phyloP scores from a whole-genome alignment of 2,797 vertebrate genomes.

The Spondyliosoma cantharus region DNA sequence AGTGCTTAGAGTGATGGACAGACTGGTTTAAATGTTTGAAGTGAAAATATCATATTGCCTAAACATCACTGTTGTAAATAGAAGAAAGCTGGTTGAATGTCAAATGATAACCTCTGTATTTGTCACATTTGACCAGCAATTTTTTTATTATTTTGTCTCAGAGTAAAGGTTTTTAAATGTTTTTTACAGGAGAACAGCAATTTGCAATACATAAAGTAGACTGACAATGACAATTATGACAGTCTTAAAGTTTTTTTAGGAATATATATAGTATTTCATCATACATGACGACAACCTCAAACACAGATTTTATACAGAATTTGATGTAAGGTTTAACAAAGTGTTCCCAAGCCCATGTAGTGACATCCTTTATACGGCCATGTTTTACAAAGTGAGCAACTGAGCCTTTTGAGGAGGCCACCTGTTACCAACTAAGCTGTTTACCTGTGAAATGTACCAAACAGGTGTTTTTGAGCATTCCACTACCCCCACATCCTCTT shows the following conservation, averaged over 20 bases:
- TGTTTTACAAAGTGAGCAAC: too few species aligned
- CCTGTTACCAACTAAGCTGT: too few species aligned
- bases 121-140: neutral
- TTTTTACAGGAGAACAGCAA: neutral
- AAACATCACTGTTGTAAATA: neutral
- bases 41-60: neutral
- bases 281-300: neutral
- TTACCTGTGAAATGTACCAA: neutral
- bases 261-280: constrained; percentile 1
- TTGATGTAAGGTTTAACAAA: neutral
- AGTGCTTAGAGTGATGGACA: neutral
- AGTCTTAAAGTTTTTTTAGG: neutral
- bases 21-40: constrained; percentile 3
- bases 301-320: neutral
- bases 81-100: constrained; percentile 2
- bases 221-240: neutral
- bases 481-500: too few species aligned
- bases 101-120: neutral
- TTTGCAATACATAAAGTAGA: neutral
- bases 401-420: too few species aligned
- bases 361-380: too few species aligned
- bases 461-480: too few species aligned
- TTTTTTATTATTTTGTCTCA: neutral
- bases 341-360: too few species aligned
- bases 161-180: neutral